Percentiles rank a stretch among this genome's conserved stretches.
Evolutionary conservation across 37 sponge, comb jelly and placozoan species (phyloP).

Genomic region (Oopsacas minuta): DNA sequence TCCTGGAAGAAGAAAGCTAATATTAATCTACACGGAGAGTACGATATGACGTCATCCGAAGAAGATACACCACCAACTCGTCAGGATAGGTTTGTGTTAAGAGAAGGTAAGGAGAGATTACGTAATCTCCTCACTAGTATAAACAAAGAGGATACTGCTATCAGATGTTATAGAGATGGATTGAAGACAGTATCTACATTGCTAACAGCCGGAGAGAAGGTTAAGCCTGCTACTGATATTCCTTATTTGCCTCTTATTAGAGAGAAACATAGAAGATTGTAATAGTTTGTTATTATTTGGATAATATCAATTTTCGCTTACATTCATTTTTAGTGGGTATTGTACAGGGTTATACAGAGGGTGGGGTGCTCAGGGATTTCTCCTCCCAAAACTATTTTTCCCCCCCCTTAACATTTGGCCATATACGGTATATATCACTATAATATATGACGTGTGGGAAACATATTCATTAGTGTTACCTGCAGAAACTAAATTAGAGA

Average conservation of each 20-base stretch:
- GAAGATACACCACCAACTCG: not conserved
- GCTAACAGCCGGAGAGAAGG: not conserved
- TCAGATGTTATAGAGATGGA: not conserved
- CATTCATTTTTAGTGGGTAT: too few species aligned
- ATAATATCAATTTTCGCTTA: too few species aligned
- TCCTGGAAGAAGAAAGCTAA: not conserved
- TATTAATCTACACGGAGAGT: not conserved
- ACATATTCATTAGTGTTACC: too few species aligned
- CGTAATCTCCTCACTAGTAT: not conserved
- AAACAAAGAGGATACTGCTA: not conserved
- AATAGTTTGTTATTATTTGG: too few species aligned
- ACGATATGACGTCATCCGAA: not conserved
- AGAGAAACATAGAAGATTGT: not conserved
- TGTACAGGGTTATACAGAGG: too few species aligned
- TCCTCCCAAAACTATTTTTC: too few species aligned
- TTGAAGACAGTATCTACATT: not conserved
- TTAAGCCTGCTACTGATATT: not conserved
- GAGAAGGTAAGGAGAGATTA: not conserved
- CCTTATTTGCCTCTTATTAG: constrained; percentile 3
- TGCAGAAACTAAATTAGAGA: too few species aligned
- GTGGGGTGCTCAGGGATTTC: too few species aligned
- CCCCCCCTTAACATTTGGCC: too few species aligned
- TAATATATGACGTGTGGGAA: too few species aligned
- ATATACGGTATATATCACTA: too few species aligned
- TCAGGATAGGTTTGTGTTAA: not conserved